These are phyloP conservation scores for Esperia sulphurella DNA, from an alignment of 2,888 invertebrate species.

Conservation along the genomic window DNA sequence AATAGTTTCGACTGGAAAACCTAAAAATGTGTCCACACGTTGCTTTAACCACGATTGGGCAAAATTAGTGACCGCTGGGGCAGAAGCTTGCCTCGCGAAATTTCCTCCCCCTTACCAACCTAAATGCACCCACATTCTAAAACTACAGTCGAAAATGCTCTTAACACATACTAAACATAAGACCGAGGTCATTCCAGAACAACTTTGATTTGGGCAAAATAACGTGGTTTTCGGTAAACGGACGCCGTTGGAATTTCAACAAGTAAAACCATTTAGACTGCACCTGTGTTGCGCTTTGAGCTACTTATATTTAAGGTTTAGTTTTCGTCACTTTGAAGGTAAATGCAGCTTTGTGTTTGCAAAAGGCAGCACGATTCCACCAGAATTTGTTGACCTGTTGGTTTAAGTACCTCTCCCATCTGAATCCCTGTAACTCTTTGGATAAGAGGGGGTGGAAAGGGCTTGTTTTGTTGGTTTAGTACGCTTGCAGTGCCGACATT, in stretches of 20 bases:
- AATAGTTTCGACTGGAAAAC: slow-evolving; percentile 33
- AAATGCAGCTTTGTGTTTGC: background rate
- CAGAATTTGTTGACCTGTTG: background rate
- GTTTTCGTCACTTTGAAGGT: slow-evolving; percentile 22
- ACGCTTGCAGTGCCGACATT: slow-evolving; percentile 42
- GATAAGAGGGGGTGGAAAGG: too few relatives aligned
- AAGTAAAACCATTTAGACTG: slow-evolving; percentile 61
- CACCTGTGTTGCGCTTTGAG: slow-evolving; percentile 29
- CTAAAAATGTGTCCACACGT: slow-evolving; percentile 59
- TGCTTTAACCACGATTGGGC: slow-evolving; percentile 64
- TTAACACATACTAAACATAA: slow-evolving; percentile 35
- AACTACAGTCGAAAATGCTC: slow-evolving; percentile 38
- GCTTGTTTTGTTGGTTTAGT: background rate
- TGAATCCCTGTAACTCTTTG: too few relatives aligned
- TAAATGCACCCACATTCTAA: slow-evolving; percentile 17
- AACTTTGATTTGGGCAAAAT: slow-evolving; percentile 36
- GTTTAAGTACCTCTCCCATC: background rate
- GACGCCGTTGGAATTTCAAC: slow-evolving; percentile 75
- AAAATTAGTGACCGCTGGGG: slow-evolving; percentile 71
- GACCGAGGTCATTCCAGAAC: slow-evolving; percentile 23
- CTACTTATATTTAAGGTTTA: slow-evolving; percentile 46
- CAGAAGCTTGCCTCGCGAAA: slow-evolving; percentile 69
- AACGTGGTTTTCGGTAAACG: slow-evolving; percentile 51
- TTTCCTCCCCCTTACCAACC: slow-evolving; percentile 50
- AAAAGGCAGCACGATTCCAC: too few relatives aligned